These are phyloP conservation scores for Dolichomitus sp. DNA, from an alignment of 2,888 invertebrate species.

Conservation along the genomic window DNA sequence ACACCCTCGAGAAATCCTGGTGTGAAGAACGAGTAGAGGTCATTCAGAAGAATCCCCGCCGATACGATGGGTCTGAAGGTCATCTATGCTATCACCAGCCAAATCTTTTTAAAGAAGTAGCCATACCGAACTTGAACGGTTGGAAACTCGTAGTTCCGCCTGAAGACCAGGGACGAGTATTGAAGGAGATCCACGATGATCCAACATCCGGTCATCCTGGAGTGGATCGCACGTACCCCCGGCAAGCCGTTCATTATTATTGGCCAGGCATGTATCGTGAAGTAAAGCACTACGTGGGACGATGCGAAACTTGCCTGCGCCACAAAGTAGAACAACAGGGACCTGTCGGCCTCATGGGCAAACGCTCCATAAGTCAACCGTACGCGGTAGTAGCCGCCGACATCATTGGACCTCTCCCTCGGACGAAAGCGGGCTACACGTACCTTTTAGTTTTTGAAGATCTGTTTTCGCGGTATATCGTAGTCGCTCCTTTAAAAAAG, in stretches of 20 bases:
- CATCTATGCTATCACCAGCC: slow-evolving; percentile 56
- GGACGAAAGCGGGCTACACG: too few relatives aligned
- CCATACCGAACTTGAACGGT: slow-evolving; percentile 53
- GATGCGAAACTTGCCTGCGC: too few relatives aligned
- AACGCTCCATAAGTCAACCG: too few relatives aligned
- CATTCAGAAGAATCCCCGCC: too few relatives aligned
- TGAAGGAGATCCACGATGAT: slow-evolving; percentile 46
- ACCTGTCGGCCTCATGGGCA: too few relatives aligned
- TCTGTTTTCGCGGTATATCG: slow-evolving; percentile 68
- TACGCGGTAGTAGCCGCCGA: slow-evolving; percentile 59
- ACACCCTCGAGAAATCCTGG: slow-evolving; percentile 29
- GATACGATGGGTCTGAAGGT: slow-evolving; percentile 27
- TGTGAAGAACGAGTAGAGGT: neutral
- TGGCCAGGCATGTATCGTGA: too few relatives aligned
- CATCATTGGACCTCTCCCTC: too few relatives aligned
- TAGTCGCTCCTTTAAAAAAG: slow-evolving; percentile 54
- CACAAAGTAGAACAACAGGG: too few relatives aligned
- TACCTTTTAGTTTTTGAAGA: slow-evolving; percentile 68
- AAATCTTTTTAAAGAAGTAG: slow-evolving; percentile 41
- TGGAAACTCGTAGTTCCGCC: slow-evolving; percentile 70
- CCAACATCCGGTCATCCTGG: too few relatives aligned
- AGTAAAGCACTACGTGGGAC: too few relatives aligned
- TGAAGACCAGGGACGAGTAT: slow-evolving; percentile 14
- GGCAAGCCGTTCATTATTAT: too few relatives aligned
- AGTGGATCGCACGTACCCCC: slow-evolving; percentile 48